phyloP scores from a whole-genome alignment of 2,888 invertebrate genomes.

The Drosophila gaucha region DNA sequence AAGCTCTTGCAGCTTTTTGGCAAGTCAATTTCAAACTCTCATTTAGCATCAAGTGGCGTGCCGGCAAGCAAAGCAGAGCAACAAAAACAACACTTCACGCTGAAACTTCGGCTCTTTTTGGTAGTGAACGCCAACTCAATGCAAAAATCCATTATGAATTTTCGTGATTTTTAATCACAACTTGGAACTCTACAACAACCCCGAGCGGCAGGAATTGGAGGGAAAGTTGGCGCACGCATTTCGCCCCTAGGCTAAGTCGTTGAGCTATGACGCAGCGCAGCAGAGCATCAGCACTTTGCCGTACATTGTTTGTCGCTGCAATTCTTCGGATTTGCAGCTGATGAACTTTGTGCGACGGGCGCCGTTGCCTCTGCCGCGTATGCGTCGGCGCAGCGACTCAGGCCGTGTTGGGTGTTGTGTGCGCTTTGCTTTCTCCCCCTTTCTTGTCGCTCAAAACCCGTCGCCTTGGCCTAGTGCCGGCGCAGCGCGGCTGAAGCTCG shows the following conservation, averaged over 20 bases:
- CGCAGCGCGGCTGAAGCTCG: slow-evolving; percentile 23
- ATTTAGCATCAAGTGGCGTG: slow-evolving; percentile 37
- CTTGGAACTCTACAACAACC: not conserved
- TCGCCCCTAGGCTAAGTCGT: slow-evolving; percentile 37
- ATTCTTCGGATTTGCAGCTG: slow-evolving; percentile 14
- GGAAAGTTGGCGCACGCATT: slow-evolving; percentile 31
- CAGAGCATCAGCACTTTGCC: not conserved
- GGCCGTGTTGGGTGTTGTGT: slow-evolving; percentile 45
- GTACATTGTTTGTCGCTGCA: slow-evolving; percentile 6
- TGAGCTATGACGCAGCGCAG: slow-evolving; percentile 5
- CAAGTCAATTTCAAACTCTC: slow-evolving; percentile 22
- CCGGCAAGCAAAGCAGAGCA: slow-evolving; percentile 58
- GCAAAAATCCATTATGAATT: not conserved
- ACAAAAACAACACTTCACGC: slow-evolving; percentile 35
- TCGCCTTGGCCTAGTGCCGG: slow-evolving; percentile 59
- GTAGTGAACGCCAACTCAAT: slow-evolving; percentile 54
- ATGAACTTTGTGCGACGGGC: slow-evolving; percentile 1
- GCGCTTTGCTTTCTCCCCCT: slow-evolving; percentile 10
- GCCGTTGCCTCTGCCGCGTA: slow-evolving; percentile 7
- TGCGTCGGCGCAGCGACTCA: slow-evolving; percentile 13
- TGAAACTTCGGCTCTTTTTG: slow-evolving; percentile 35
- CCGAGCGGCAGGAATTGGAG: slow-evolving; percentile 20
- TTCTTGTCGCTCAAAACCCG: slow-evolving; percentile 52
- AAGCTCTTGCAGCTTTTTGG: slow-evolving; percentile 10
- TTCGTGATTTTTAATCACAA: slow-evolving; percentile 9